Evolutionary conservation across 2,888 invertebrate genomes (phyloP).

Genomic region (Caenorhabditis panamensis): DNA sequence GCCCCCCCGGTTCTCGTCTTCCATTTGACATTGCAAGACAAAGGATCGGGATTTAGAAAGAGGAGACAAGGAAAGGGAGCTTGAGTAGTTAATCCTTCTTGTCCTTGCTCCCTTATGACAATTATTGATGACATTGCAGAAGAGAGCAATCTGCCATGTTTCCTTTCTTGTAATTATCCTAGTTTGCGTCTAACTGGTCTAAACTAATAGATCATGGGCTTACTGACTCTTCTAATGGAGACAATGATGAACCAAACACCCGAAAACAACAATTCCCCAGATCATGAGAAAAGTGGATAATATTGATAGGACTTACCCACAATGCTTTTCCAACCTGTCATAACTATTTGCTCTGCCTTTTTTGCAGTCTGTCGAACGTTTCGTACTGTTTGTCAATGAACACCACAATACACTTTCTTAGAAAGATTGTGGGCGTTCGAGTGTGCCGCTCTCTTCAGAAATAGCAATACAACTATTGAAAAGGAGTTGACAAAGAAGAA

Average conservation of each 20-base stretch:
- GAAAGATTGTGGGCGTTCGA: slow-evolving; percentile 34
- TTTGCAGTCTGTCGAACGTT: slow-evolving; percentile 27
- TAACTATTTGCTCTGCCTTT: slow-evolving; percentile 40
- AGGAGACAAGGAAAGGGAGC: slow-evolving; percentile 3
- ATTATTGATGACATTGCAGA: slow-evolving; percentile 48
- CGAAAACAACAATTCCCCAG: background rate
- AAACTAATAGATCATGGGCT: background rate
- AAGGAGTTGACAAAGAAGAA: background rate
- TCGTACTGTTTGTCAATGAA: slow-evolving; percentile 28
- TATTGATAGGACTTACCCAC: too few relatives aligned
- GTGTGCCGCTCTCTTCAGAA: slow-evolving; percentile 2
- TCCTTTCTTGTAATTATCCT: slow-evolving; percentile 1
- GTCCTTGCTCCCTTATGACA: slow-evolving; percentile 45
- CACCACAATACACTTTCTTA: slow-evolving; percentile 4
- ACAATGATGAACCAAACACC: background rate
- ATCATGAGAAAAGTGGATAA: too few relatives aligned
- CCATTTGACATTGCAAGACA: slow-evolving; percentile 24
- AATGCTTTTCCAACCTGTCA: background rate
- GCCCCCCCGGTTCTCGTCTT: background rate
- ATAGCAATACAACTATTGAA: background rate
- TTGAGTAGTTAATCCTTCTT: slow-evolving; percentile 42
- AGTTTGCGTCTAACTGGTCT: slow-evolving; percentile 1
- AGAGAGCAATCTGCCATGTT: slow-evolving; percentile 34
- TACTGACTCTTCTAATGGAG: background rate
- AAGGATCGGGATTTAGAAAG: slow-evolving; percentile 8